Evolutionary conservation across 1,140 invertebrate species (phyloP).

Genomic region (Phymastichus coffea): DNA sequence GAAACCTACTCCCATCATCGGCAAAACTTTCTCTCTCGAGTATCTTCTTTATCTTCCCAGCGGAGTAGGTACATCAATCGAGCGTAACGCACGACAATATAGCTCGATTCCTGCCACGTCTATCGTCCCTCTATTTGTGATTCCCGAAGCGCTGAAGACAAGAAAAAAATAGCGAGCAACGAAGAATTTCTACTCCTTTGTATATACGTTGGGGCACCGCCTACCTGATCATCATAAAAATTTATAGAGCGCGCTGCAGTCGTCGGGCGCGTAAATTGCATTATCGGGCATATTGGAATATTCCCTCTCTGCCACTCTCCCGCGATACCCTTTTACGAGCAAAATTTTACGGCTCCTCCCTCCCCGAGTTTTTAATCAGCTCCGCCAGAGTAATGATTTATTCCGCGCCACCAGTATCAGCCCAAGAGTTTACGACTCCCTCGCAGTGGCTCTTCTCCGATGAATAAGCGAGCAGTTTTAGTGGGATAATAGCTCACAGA

Average conservation of each 20-base stretch:
- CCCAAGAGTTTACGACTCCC: neutral
- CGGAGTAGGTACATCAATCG: too few species aligned
- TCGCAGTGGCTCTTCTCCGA: too few species aligned
- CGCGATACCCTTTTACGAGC: conserved; percentile 10
- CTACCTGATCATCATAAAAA: conserved; percentile 57
- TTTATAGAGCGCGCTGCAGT: conserved; percentile 43
- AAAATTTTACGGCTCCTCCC: neutral
- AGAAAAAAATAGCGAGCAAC: too few species aligned
- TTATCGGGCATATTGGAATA: conserved; percentile 46
- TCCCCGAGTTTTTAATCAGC: conserved; percentile 27
- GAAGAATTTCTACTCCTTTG: conserved; percentile 41
- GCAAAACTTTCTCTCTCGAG: too few species aligned
- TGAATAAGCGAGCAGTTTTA: too few species aligned
- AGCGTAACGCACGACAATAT: too few species aligned
- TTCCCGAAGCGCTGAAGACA: conserved; percentile 1
- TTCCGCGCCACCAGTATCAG: neutral
- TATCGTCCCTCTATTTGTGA: conserved; percentile 16
- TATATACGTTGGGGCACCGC: conserved; percentile 36
- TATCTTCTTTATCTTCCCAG: too few species aligned
- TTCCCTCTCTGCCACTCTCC: conserved; percentile 13
- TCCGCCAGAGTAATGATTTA: conserved; percentile 21
- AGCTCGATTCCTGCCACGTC: conserved; percentile 46
- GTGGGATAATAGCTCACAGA: neutral
- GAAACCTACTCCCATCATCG: too few species aligned
- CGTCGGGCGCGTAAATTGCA: conserved; percentile 49